Base-by-base conservation (phyloP, 2,888 invertebrate species). In the Chesias legatella region DNA sequence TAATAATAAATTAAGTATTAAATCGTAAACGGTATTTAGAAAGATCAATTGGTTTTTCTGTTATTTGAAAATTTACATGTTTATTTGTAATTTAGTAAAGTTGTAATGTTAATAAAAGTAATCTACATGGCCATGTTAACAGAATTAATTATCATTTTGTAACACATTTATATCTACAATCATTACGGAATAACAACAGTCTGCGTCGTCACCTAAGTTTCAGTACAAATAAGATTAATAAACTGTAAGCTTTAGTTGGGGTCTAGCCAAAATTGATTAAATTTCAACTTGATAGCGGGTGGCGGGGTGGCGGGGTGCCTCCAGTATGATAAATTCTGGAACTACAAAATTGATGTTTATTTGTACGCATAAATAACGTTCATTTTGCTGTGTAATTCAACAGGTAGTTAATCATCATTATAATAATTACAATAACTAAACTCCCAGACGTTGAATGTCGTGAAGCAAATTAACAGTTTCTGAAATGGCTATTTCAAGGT, bases 221-320 rank as follows among this genome's bases (percentile, higher is more conserved):
- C 33, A 43, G 38, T 46, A 32, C 39, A 44, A 51, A 46, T 43
- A 42, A 39, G 48, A 50, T 48, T 50, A 60, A 55, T 61, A 61
- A 63, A 64, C 50, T 56, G 45, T 60, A 61, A 54, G 41, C 50
- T 43, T 42, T 50, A 53, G 46, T 51, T 56, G 52, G n/a, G 43
- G 47, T 24, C 36, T 50, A 48, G 37, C 47, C 48, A 43, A 46
- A 52, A 58, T 63, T 65, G 57, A 65, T 67, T 64, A 59, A 60
- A 62, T 60, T 62, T 57, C 34, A 48, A 54, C 47, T 53, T 46
- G 39, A 50, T 41, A 45, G 22, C 5, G 13, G 13, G 13, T 17
- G 13, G 13, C n/a, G 47, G 37, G 39, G 42, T 41, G 38, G 38
- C 52, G 33, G 34, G 45, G 37, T 37, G 48, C 54, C 45, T 56